Base-by-base conservation (phyloP, 2,888 invertebrate genomes). In the Augiades crinisus region DNA sequence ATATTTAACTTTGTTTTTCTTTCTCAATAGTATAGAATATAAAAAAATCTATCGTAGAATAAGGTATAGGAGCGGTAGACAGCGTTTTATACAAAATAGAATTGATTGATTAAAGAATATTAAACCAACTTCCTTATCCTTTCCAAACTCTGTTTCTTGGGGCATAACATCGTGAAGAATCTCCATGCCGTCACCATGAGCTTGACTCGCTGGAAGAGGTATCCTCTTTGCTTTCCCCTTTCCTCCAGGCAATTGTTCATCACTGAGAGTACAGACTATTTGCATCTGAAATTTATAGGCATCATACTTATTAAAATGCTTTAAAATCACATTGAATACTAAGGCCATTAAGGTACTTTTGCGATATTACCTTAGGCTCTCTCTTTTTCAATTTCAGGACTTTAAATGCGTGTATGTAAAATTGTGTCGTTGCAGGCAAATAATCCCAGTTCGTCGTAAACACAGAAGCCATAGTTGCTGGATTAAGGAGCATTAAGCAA, bases 321-420 rank as follows among this genome's bases (percentile, higher is more conserved):
- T n/a, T n/a, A n/a, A n/a, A 19, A 19, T 19, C 3, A 19, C 3
- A 19, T 3, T 19, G 5, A 19, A 19, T 5, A 19, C 3, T 19
- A 19, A 19, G 19, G 5, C 19, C n/a, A n/a, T n/a, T n/a, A n/a
- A 19, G 19, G 5, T 19, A 19, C 5, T 19, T 5, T 19, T 19
- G 3, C 3, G 3, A 27, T 7, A 24, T 33, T n/a, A 86, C 88
- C 83, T 83, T 86, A 0, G 67, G 68, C 54, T 77, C 66, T 47
- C 61, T 78, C 60, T 87, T 86, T 65, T 90, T 89, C 36, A 92
- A 76, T 62, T 90, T 91, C 41, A 91, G 73, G 0, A 92, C 91
- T 65, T 92, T 91, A 47, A 94, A 84, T 2, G 92, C 92, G 63
- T 94, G 93, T 4, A 94, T 76, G 55, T 78, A 81, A 63, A 92